These are phyloP conservation scores for Zaprionus inermis DNA, from an alignment of 1,140 invertebrate species.

Conservation along the genomic window DNA sequence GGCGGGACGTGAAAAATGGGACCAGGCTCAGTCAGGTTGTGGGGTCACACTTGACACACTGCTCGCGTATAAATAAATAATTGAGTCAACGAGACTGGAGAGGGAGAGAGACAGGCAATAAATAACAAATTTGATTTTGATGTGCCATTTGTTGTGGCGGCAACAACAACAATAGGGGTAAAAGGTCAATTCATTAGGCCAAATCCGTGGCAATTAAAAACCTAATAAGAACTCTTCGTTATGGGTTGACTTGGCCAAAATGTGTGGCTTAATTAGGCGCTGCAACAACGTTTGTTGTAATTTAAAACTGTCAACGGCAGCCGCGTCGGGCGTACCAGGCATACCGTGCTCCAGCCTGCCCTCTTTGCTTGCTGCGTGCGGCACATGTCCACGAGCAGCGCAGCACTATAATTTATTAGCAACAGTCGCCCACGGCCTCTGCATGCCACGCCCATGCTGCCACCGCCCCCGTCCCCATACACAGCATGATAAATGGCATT, in stretches of 20 bases:
- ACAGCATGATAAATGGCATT: slow-evolving; percentile 78
- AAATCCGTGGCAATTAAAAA: slow-evolving; percentile 68
- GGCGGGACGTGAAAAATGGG: slow-evolving; percentile 64
- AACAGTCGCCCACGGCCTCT: slow-evolving; percentile 62
- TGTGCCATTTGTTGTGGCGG: slow-evolving; percentile 62
- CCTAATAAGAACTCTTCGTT: slow-evolving; percentile 56
- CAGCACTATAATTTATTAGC: slow-evolving; percentile 74
- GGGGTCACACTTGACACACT: slow-evolving; percentile 12
- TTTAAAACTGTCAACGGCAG: slow-evolving; percentile 77
- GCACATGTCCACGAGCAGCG: slow-evolving; percentile 66
- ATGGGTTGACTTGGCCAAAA: slow-evolving; percentile 71
- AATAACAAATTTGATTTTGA: slow-evolving; percentile 78
- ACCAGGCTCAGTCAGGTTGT: slow-evolving; percentile 43
- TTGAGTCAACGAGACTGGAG: slow-evolving; percentile 35
- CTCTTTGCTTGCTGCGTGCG: slow-evolving; percentile 24
- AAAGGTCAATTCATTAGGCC: slow-evolving; percentile 21
- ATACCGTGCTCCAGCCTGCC: not conserved
- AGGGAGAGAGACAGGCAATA: slow-evolving; percentile 43
- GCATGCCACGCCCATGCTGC: slow-evolving; percentile 7
- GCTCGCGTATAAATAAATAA: slow-evolving; percentile 74
- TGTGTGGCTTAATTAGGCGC: slow-evolving; percentile 70
- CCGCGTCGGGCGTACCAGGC: slow-evolving; percentile 6
- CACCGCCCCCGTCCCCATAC: slow-evolving; percentile 5
- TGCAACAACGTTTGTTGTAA: slow-evolving; percentile 68
- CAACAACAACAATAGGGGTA: slow-evolving; percentile 15